phyloP scores from a whole-genome alignment of 2,113 vertebrate genomes.

The Hypomesus transpacificus region DNA sequence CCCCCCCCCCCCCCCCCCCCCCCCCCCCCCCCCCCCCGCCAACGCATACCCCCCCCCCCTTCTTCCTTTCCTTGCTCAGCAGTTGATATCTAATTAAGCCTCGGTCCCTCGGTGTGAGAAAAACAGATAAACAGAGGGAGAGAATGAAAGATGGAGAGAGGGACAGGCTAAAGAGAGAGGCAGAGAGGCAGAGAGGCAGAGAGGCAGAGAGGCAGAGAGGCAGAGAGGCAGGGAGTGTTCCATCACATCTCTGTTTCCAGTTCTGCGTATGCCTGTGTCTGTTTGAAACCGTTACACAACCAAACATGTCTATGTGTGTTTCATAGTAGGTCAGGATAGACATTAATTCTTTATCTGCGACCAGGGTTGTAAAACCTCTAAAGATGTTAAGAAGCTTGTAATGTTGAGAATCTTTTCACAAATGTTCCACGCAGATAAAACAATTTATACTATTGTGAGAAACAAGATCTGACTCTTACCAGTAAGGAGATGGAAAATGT shows the following conservation, averaged over 20 bases:
- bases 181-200: not conserved
- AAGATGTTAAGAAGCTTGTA: no score
- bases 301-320: no score
- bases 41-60: not conserved
- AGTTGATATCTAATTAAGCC: slow-evolving; percentile 13
- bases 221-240: not conserved
- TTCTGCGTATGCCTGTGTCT: no score
- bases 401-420: not conserved
- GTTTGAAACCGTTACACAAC: no score
- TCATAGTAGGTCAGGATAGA: no score
- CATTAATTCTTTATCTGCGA: no score
- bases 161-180: not conserved
- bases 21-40: not conserved
- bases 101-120: not conserved
- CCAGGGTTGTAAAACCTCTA: no score
- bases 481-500: no score
- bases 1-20: not conserved
- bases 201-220: not conserved
- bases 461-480: no score
- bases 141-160: not conserved
- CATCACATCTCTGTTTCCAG: no score
- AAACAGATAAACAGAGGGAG: not conserved
- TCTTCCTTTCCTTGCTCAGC: slow-evolving; percentile 2
- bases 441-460: no score
- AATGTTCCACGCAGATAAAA: not conserved